Base-by-base conservation (phyloP, 1,140 invertebrate genomes). In the Zaprionus africanus region DNA sequence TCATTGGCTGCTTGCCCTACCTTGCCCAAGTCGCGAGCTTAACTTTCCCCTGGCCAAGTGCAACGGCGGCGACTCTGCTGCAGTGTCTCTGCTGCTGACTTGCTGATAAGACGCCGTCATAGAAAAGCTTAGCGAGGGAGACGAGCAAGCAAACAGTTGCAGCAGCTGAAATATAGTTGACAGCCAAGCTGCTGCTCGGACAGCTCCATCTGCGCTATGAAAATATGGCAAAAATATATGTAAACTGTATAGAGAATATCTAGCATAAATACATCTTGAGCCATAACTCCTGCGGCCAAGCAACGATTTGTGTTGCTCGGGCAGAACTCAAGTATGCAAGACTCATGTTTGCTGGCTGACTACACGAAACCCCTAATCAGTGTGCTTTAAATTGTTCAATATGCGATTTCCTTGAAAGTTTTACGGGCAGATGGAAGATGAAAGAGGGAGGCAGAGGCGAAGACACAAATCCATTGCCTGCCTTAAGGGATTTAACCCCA, bases 401-500 rank as follows among this genome's bases (percentile, higher is more conserved):
- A 53, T 66, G 62, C 63, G 56, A 58, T 51, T 36, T 36, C 46
- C 62, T 43, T 57, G 60, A 77, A 77, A 61, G 49, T 60, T 38
- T 56, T 59, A 28, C 31, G n/a, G 49, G 13, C 31, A 22, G 62
- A 5, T n/a, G 4, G 4, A 17, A 15, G 28, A 54, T 13, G 34
- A 11, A 15, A 5, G 19, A 58, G 11, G 19, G 24, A 61, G 38
- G 34, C 17, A 28, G 31, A 57, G 31, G 38, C 34, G 63, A 51
- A 69, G 70, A 81, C 63, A 68, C 75, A 84, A 84, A 90, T 90
- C 82, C 72, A 73, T 79, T 79, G 79, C 76, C 64, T 49, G 69
- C 85, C 85, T 74, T 79, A 74, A 68, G 85, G 85, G 81, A 88
- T 71, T 90, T 88, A 81, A 84, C 78, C 81, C 85, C 71, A 67